These are phyloP conservation scores for Poliocrania exsul DNA, from an alignment of 2,797 vertebrate genomes.

Conservation along the genomic window DNA sequence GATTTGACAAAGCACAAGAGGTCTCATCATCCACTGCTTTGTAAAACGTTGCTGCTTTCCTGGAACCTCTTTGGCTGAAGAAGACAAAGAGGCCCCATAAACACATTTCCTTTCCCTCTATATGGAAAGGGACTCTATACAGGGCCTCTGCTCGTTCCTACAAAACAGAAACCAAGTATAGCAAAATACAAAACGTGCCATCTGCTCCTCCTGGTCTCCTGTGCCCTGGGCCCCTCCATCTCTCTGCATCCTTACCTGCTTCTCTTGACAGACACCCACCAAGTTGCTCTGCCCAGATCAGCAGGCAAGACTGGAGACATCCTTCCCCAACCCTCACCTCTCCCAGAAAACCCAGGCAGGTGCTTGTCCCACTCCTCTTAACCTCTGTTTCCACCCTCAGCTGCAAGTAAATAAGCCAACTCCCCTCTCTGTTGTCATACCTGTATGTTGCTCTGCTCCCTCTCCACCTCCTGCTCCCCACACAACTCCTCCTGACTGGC, in stretches of 20 bases:
- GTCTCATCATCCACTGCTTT: background rate
- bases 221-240: background rate
- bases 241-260: background rate
- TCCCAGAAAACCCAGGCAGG: accelerated
- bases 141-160: background rate
- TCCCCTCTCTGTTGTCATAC: background rate
- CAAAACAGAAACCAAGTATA: accelerated
- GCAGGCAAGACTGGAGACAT: accelerated
- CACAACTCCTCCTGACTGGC: accelerated
- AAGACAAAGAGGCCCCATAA: too few species aligned
- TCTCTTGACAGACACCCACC: background rate
- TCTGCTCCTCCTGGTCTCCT: background rate
- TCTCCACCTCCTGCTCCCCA: background rate
- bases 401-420: background rate
- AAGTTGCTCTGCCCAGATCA: accelerated
- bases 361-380: background rate
- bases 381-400: background rate
- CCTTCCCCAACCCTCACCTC: accelerated
- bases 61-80: background rate
- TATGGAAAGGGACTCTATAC: too few species aligned
- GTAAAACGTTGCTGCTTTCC: background rate
- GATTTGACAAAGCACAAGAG: background rate
- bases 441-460: background rate
- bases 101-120: background rate
- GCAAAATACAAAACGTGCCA: accelerated